Base-by-base conservation (phyloP, 2,797 vertebrate species). In the Gobio occitaniae region DNA sequence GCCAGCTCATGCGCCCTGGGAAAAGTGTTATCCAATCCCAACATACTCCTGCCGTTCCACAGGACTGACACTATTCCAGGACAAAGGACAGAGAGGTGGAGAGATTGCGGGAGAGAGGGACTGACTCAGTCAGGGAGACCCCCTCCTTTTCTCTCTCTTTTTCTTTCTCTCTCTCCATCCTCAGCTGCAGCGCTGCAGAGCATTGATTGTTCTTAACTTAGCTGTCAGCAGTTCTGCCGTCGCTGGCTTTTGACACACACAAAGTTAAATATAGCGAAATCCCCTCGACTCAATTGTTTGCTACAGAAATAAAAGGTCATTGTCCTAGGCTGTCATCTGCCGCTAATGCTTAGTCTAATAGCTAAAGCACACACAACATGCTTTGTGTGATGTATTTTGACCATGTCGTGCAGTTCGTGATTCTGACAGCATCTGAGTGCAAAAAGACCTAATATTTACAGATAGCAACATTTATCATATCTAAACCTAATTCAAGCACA, bases 1-100 rank as follows among this genome's bases (percentile, higher is more conserved):
- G 88, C 89, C 89, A 90, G 69, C 82, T 87, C 84, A 87, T 88
- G 85, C 76, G 63, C 71, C 82, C 86, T 86, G 82, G 76, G 65
- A 86, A 25, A 89, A 87, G 50, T 79, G 77, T 84, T 84, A 87
- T 66, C 87, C 84, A 85, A 85, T 83, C 84, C 74, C 36, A 32
- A 65, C 63, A 83, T 52, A 82, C 54, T 79, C 78, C 85, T 86
- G 80, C 74, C 48, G 32, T 76, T 74, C 50, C 69, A 72, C 56
- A 52, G 84, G 54, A 82, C 54, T 65, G 41, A 74, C 69, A 61
- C 56, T 84, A 38, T 66, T 77, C 21, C 54, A 61, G 54, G 77
- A 65, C 54, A 79, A 72, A 83, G 72, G 80, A 80, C 36, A 84
- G 63, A 88, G 65, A 77, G 75, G 77, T 69, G 69, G 32, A 88